These are phyloP conservation scores for Drosophila nigritarsus DNA, from an alignment of 2,888 invertebrate genomes.

Conservation along the genomic window DNA sequence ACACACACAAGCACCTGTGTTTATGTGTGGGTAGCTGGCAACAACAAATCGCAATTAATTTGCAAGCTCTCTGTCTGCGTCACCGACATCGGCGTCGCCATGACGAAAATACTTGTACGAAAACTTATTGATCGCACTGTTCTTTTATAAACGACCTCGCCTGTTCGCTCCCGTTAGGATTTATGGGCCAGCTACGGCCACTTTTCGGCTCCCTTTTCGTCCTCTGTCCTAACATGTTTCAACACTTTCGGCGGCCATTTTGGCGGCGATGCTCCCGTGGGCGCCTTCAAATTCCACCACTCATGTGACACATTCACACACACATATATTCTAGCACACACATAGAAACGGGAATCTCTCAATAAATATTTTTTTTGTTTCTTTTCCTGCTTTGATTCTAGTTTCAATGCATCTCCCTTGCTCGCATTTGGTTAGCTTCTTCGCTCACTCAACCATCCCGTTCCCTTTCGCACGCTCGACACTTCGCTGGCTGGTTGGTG, in stretches of 20 bases:
- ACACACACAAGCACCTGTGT: conserved; percentile 8
- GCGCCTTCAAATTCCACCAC: conserved; percentile 75
- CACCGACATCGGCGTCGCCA: conserved; percentile 40
- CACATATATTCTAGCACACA: conserved; percentile 10
- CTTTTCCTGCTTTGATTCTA: conserved; percentile 44
- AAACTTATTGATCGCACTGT: conserved; percentile 61
- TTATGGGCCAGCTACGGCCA: conserved; percentile 15
- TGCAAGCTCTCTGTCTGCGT: conserved; percentile 45
- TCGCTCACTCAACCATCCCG: conserved; percentile 8
- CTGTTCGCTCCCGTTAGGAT: conserved; percentile 15
- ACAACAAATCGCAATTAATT: conserved; percentile 68
- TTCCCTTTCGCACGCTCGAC: conserved; percentile 11
- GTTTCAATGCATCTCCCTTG: conserved; percentile 33
- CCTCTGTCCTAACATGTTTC: conserved; percentile 50
- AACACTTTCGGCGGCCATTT: conserved; percentile 81
- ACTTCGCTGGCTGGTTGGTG: conserved; percentile 32
- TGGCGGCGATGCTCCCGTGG: conserved; percentile 58
- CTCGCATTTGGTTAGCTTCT: background rate
- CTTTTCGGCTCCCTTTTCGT: conserved; percentile 23
- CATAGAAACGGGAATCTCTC: conserved; percentile 46
- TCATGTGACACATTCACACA: conserved; percentile 39
- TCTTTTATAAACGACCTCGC: conserved; percentile 18
- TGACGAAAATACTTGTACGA: conserved; percentile 40
- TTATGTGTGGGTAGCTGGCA: conserved; percentile 13
- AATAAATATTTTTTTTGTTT: conserved; percentile 52